phyloP scores from a whole-genome alignment of 2,888 invertebrate genomes.

The Amiota minor region DNA sequence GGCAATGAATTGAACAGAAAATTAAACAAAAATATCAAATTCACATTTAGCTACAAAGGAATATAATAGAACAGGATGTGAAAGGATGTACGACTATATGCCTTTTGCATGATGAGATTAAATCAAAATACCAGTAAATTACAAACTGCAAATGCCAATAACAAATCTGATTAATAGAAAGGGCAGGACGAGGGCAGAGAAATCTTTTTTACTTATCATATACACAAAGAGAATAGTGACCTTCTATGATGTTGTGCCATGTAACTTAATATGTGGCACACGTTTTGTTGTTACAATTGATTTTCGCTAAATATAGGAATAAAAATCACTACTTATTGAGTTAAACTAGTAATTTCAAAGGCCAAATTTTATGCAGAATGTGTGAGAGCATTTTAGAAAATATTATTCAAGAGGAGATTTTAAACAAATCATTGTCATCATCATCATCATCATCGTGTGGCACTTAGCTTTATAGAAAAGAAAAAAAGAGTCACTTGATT shows the following conservation, averaged over 20 bases:
- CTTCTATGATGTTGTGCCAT: slow-evolving; percentile 48
- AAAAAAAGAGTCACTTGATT: slow-evolving; percentile 19
- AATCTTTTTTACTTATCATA: slow-evolving; percentile 20
- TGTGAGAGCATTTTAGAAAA: no score
- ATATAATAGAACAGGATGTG: neutral
- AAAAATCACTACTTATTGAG: neutral
- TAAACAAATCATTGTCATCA: no score
- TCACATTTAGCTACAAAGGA: neutral
- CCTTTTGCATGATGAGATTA: slow-evolving; percentile 42
- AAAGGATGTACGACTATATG: neutral
- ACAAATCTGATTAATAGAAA: slow-evolving; percentile 24
- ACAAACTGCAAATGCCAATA: slow-evolving; percentile 47
- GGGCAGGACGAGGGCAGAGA: neutral
- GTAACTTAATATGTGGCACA: slow-evolving; percentile 71
- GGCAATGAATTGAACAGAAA: slow-evolving; percentile 12
- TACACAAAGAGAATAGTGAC: neutral
- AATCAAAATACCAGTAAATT: slow-evolving; percentile 65
- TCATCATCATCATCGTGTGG: no score
- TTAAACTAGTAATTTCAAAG: no score
- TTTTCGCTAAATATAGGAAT: neutral
- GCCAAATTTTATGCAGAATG: no score
- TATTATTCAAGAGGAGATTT: no score
- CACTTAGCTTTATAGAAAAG: neutral
- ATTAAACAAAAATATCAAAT: slow-evolving; percentile 31
- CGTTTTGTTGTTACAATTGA: slow-evolving; percentile 41